Evolutionary conservation across 2,888 invertebrate species (phyloP).

Genomic region (Ornithoptera alexandrae): DNA sequence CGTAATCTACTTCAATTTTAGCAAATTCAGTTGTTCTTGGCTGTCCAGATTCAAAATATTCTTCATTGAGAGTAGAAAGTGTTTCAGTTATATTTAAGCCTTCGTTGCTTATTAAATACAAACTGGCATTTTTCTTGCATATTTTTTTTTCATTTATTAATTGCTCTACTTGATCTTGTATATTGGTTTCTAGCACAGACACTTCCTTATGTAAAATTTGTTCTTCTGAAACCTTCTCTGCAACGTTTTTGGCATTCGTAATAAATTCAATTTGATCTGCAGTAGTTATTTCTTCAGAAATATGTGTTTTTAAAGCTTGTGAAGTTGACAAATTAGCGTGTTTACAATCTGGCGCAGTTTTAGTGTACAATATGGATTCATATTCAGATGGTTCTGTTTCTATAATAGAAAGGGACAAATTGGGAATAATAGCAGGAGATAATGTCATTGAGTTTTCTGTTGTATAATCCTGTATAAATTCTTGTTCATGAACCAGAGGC

Average conservation of each 20-base stretch:
- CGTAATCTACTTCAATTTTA: constrained; percentile 69
- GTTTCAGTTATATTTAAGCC: constrained; percentile 81
- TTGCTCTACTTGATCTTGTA: constrained; percentile 76
- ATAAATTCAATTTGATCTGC: constrained; percentile 61
- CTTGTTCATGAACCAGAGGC: constrained; percentile 83
- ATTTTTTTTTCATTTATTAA: constrained; percentile 77
- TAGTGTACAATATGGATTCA: constrained; percentile 77
- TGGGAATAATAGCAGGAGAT: constrained; percentile 75
- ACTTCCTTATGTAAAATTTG: constrained; percentile 68
- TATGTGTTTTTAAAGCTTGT: constrained; percentile 64
- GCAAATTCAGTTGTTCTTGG: constrained; percentile 71
- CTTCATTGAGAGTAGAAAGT: constrained; percentile 72
- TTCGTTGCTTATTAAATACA: constrained; percentile 79
- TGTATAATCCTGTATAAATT: constrained; percentile 60
- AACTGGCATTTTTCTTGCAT: constrained; percentile 73
- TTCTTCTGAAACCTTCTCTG: constrained; percentile 52
- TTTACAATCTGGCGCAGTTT: constrained; percentile 45
- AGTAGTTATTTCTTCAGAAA: constrained; percentile 69
- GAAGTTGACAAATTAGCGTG: constrained; percentile 50
- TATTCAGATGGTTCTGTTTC: constrained; percentile 83
- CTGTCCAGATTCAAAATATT: constrained; percentile 57
- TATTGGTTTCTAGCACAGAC: constrained; percentile 57
- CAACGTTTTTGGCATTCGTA: constrained; percentile 35
- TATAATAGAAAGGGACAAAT: constrained; percentile 81
- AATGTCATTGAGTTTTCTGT: constrained; percentile 56